Conservation (phyloP, 1,140 invertebrate genomes). For the Polypedilum vanderplanki region DNA sequence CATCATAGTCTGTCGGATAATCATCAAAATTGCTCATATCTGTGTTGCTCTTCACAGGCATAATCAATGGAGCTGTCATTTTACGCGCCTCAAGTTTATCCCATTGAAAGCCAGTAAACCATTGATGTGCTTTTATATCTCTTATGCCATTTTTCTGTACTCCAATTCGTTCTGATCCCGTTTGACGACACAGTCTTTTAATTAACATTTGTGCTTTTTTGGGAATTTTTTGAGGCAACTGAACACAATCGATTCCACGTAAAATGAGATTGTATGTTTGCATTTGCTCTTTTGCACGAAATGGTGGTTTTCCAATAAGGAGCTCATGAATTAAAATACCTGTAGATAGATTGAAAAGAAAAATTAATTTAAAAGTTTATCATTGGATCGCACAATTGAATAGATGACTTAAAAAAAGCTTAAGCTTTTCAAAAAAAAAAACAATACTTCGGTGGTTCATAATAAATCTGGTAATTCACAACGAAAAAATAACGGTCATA, state of each 20-base stretch:
- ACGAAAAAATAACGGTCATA: no score
- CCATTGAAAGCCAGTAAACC: constrained; percentile 94
- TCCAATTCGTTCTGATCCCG: constrained; percentile 86
- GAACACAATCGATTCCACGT: constrained; percentile 84
- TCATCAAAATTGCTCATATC: constrained; percentile 63
- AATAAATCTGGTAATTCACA: no score
- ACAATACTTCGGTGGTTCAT: no score
- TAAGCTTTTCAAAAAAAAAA: no score
- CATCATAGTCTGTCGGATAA: constrained; percentile 53
- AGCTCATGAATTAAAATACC: constrained; percentile 83
- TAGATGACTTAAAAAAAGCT: no score
- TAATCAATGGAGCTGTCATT: constrained; percentile 65
- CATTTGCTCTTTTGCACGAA: constrained; percentile 83
- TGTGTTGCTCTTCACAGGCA: constrained; percentile 56
- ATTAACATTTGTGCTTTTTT: constrained; percentile 77
- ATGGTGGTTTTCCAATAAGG: constrained; percentile 88
- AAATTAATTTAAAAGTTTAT: no score
- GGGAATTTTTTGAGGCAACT: constrained; percentile 72
- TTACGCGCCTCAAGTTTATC: constrained; percentile 63
- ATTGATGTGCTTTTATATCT: constrained; percentile 90
- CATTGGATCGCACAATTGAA: no score
- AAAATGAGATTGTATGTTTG: constrained; percentile 94
- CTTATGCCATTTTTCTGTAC: constrained; percentile 84
- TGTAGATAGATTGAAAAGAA: background rate
- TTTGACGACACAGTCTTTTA: constrained; percentile 78